phyloP scores from a whole-genome alignment of 2,113 vertebrate species.

The Nothocercus nigrocapillus region DNA sequence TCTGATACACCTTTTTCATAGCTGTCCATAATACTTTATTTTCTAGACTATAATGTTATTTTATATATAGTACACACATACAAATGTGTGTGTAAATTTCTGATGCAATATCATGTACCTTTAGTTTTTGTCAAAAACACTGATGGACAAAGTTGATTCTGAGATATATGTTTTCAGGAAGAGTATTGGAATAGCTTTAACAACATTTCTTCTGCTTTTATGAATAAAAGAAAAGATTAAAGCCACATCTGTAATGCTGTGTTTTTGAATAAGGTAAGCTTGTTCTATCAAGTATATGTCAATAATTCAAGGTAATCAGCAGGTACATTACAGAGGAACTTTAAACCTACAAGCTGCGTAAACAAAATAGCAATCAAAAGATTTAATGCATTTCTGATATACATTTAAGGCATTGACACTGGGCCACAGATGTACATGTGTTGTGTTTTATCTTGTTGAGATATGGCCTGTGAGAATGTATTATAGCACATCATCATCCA shows the following conservation, averaged over 20 bases:
- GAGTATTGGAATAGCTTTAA: background rate
- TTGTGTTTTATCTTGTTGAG: constrained; percentile 97
- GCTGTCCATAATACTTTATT: background rate
- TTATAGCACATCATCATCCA: constrained; percentile 92
- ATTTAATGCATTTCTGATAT: constrained; percentile 99
- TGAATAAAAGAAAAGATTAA: constrained; percentile 62
- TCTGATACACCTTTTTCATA: background rate
- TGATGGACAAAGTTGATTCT: background rate
- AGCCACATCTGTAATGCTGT: constrained; percentile 71
- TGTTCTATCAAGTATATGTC: constrained; percentile 80
- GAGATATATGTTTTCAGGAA: constrained; percentile 1
- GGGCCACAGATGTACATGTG: constrained; percentile 99
- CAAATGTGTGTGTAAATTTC: background rate
- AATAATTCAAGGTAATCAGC: constrained; percentile 92
- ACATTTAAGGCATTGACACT: constrained; percentile 94
- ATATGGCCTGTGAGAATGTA: constrained; percentile 95
- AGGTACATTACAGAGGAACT: constrained; percentile 85
- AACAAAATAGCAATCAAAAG: constrained; percentile 94
- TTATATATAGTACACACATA: background rate
- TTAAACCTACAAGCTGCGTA: constrained; percentile 88
- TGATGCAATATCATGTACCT: background rate
- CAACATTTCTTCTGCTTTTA: constrained; percentile 43
- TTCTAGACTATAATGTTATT: background rate
- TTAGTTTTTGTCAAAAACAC: background rate
- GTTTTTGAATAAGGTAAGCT: constrained; percentile 79